Conservation (phyloP, 2,797 vertebrate genomes). For the Hydrophis major region DNA sequence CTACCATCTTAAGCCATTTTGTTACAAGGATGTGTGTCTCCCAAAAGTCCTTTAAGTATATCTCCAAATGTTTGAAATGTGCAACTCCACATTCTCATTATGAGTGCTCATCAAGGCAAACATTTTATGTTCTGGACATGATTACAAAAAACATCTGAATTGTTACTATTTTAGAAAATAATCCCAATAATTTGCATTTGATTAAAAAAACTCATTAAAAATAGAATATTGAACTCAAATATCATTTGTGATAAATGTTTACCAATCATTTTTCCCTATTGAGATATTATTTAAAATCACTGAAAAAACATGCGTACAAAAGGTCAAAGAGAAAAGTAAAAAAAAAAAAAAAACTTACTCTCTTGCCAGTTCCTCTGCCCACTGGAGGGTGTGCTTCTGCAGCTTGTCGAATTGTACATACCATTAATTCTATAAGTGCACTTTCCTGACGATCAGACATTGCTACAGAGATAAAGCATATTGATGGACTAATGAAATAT, state of each 20-base stretch:
- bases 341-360: constrained; percentile 74
- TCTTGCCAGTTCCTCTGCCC: constrained; percentile 96
- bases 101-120: not conserved
- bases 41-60: not conserved
- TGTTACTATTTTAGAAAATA: not conserved
- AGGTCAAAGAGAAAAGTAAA: not conserved
- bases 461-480: constrained; percentile 69
- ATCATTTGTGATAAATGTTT: not conserved
- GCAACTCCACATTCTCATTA: not conserved
- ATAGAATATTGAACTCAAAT: not conserved
- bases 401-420: constrained; percentile 96
- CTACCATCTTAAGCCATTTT: not conserved
- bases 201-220: not conserved
- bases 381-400: constrained; percentile 98
- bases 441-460: constrained; percentile 97
- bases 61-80: not conserved
- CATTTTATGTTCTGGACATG: not conserved
- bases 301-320: not conserved
- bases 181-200: not conserved
- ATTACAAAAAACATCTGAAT: not conserved
- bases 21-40: not conserved
- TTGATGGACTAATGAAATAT: not conserved
- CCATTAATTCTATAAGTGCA: constrained; percentile 93
- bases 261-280: not conserved
- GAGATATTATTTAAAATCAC: not conserved